Conservation (phyloP, 2,888 invertebrate genomes). For the Parochlus steinenii region DNA sequence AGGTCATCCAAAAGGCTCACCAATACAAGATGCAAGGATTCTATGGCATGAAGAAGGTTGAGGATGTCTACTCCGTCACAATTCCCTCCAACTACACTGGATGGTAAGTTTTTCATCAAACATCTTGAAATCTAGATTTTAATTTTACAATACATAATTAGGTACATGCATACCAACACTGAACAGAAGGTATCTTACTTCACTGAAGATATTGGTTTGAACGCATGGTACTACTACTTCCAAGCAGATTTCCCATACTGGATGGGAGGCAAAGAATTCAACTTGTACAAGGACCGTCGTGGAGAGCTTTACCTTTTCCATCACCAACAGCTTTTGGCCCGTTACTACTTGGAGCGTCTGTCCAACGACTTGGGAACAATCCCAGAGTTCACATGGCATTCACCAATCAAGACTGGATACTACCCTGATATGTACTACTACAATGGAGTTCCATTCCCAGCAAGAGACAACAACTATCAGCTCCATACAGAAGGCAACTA, state of each 20-base stretch:
- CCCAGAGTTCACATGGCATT: slow-evolving; percentile 36
- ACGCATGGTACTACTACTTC: slow-evolving; percentile 47
- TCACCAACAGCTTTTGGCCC: slow-evolving; percentile 48
- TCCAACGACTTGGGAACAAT: slow-evolving; percentile 44
- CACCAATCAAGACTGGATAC: slow-evolving; percentile 34
- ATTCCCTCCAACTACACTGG: slow-evolving; percentile 43
- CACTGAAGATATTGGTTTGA: slow-evolving; percentile 52
- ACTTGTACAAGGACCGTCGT: slow-evolving; percentile 36
- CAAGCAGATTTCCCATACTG: slow-evolving; percentile 45
- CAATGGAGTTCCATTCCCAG: slow-evolving; percentile 42
- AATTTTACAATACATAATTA: too few relatives aligned
- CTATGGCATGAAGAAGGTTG: slow-evolving; percentile 24
- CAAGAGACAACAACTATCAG: slow-evolving; percentile 33
- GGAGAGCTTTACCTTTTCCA: slow-evolving; percentile 48
- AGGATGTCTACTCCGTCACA: slow-evolving; percentile 27
- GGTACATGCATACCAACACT: slow-evolving; percentile 30
- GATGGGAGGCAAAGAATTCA: slow-evolving; percentile 36
- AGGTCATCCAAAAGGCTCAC: slow-evolving; percentile 34
- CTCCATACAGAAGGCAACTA: slow-evolving; percentile 21
- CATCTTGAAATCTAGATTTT: too few relatives aligned
- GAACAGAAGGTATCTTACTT: slow-evolving; percentile 48
- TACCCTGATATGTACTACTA: slow-evolving; percentile 41
- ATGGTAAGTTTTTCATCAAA: too few relatives aligned
- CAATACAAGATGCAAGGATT: slow-evolving; percentile 31
- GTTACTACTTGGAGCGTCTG: slow-evolving; percentile 52